Percentiles rank a stretch among this genome's conserved stretches.
Evolutionary conservation across 2,888 invertebrate species (phyloP).

Genomic region (Acanthosepion lycidas): DNA sequence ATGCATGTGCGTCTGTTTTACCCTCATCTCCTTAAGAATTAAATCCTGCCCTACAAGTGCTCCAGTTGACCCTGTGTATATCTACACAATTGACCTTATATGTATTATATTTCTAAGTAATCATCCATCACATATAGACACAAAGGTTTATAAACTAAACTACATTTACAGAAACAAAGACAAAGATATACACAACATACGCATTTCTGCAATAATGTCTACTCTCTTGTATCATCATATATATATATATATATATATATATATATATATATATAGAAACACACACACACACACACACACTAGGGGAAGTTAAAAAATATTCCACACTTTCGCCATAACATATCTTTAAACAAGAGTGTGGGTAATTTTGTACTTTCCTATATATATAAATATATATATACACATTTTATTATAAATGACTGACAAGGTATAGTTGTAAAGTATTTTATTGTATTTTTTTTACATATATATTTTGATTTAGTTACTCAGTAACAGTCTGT

Average conservation of each 20-base stretch:
- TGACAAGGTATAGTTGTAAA: no score
- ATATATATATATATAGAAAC: neutral
- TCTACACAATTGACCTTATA: neutral
- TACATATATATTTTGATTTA: no score
- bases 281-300: no score
- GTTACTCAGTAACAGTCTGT: no score
- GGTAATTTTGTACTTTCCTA: neutral
- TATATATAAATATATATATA: neutral
- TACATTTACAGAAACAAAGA: neutral
- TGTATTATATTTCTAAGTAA: neutral
- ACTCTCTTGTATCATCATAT: neutral
- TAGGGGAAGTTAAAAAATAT: neutral
- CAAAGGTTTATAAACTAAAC: neutral
- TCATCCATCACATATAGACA: neutral
- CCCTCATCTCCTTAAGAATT: neutral
- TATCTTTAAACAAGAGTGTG: no score
- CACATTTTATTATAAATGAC: no score
- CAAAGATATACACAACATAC: neutral
- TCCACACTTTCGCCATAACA: neutral
- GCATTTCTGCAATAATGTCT: neutral
- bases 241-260: neutral
- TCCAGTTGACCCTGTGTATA: neutral
- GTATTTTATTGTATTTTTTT: no score
- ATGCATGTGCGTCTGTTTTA: neutral
- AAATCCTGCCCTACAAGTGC: neutral